Evolutionary conservation across 2,888 invertebrate genomes (phyloP), one percentile per base, ranked within the genome.

Genomic region (Acrocyrtus sp.): DNA sequence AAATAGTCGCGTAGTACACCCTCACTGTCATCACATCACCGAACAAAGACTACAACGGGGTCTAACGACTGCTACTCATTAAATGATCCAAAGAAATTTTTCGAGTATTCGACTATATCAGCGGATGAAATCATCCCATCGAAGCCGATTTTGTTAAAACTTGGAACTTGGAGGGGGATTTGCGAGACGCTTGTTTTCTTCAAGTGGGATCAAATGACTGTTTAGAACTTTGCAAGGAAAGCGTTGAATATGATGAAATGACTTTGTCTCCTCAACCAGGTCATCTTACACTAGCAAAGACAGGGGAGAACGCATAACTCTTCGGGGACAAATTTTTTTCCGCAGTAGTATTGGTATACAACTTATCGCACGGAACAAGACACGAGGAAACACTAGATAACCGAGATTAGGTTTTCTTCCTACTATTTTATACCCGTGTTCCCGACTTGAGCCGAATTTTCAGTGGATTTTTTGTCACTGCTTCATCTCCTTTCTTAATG

Each of bases 401-500:
- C n/a, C n/a, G 34, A 34, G 12, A 34, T 34, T 12, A n/a, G n/a
- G 5, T 34, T 12, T 34, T 12, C 34, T 34, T 34, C 34, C 34
- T 12, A 34, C 34, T 12, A 34, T 34, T 34, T n/a, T n/a, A n/a
- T 34, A 34, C 12, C 34, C 12, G 12, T 34, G 6, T 34, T 8
- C 34, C 66, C 66, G 61, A 72, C 29, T 29, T 43, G 41, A 66
- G 26, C 72, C 72, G 72, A 72, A 43, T 51, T 53, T 17, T 10
- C 6, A 17, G 21, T 3, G 19, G 12, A 5, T 53, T 27, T 53
- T n/a, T 17, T 41, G n/a, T 50, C 43, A 57, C 29, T 65, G 60
- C 60, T 60, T 63, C 50, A 63, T 57, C 57, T 62, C 39, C 73
- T 68, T 68, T 47, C 57, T 67, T 53, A 67, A 73, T 62, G 62